phyloP scores from a whole-genome alignment of 2,888 invertebrate species.

The Thysanoteuthis rhombus region DNA sequence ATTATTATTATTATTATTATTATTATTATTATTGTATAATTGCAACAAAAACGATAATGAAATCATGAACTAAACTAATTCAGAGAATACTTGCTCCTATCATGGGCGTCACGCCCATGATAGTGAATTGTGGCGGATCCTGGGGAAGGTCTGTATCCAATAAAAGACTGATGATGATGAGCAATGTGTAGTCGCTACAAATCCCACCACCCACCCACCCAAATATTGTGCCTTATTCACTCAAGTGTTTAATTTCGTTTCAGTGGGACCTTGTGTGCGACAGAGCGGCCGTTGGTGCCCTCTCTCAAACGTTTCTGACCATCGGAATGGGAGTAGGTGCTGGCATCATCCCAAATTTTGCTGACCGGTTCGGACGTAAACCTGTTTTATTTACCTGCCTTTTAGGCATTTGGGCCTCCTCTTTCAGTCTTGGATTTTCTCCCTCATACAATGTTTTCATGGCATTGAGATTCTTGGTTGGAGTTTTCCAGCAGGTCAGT shows the following conservation, averaged over 20 bases:
- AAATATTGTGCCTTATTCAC: not conserved
- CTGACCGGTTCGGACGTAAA: slow-evolving; percentile 54
- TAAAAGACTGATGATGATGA: too few species aligned
- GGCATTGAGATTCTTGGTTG: slow-evolving; percentile 43
- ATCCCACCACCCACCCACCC: too few species aligned
- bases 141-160: too few species aligned
- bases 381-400: slow-evolving; percentile 43
- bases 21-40: too few species aligned
- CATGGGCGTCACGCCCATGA: too few species aligned
- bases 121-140: too few species aligned
- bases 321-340: slow-evolving; percentile 58
- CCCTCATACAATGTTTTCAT: slow-evolving; percentile 44
- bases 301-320: slow-evolving; percentile 55
- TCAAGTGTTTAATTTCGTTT: not conserved
- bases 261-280: slow-evolving; percentile 58
- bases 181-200: too few species aligned
- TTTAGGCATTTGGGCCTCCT: slow-evolving; percentile 37
- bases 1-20: too few species aligned
- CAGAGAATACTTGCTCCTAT: too few species aligned
- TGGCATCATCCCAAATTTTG: slow-evolving; percentile 48
- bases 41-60: too few species aligned
- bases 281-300: slow-evolving; percentile 48
- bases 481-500: slow-evolving; percentile 41
- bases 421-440: slow-evolving; percentile 41
- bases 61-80: too few species aligned